A percentile compares a stretch with the other conserved stretches of the same genome.
Evolutionary conservation across 2,888 invertebrate species (phyloP).

Genomic region (Busseola fusca): DNA sequence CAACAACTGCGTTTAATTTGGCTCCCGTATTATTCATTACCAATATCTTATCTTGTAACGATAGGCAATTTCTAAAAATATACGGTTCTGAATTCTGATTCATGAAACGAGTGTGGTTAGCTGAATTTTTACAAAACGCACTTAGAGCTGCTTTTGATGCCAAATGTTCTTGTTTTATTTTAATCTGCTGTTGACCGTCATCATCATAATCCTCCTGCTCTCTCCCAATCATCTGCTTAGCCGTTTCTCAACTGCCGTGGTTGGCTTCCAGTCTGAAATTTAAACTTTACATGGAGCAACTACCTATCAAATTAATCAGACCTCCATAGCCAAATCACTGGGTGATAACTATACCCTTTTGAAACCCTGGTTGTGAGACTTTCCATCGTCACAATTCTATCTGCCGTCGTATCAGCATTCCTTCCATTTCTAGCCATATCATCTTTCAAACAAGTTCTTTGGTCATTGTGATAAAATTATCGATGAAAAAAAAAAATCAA

Average conservation of each 20-base stretch:
- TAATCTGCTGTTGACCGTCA: neutral
- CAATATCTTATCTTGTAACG: conserved; percentile 21
- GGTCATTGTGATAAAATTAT: neutral
- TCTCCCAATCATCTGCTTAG: neutral
- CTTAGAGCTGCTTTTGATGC: neutral
- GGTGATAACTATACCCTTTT: neutral
- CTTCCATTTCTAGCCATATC: neutral
- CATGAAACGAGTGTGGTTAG: neutral
- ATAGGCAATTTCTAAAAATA: conserved; percentile 16
- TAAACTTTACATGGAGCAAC: neutral
- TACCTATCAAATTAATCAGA: neutral
- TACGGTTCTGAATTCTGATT: conserved; percentile 9
- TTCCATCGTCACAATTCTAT: neutral
- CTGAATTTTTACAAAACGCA: conserved; percentile 10
- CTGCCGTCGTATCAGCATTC: neutral
- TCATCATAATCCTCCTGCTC: neutral
- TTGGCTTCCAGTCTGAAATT: too few relatives aligned
- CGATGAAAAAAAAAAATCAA: neutral
- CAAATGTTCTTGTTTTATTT: neutral
- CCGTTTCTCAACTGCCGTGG: neutral
- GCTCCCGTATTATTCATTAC: neutral
- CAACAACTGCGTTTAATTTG: neutral
- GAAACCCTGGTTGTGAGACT: neutral
- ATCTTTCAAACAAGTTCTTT: neutral
- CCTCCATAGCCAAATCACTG: neutral